Evolutionary conservation across 2,888 invertebrate genomes (phyloP), one percentile per base, ranked within the genome.

Genomic region (Drosophila silvestris): DNA sequence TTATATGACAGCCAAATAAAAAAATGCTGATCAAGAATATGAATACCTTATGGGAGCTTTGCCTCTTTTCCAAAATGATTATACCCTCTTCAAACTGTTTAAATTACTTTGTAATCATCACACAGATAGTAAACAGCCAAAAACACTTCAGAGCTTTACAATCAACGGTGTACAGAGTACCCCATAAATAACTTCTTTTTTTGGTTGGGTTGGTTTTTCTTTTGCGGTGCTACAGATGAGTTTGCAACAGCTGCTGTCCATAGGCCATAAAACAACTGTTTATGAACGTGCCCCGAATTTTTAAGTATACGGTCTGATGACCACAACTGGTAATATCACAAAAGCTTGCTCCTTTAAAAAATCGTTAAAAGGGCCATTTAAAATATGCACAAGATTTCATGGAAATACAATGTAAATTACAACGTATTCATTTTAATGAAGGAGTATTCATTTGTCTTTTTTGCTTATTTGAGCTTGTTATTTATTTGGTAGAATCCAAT

Each of bases 211-310:
- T 26, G 26, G 22, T 47, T 52, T 64, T 39, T 32, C 16, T 6
- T 58, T 41, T 30, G 7, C 16, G 14, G 22, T 44, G n/a, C 12
- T 28, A 16, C 19, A 52, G 60, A 60, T 56, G 62, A 72, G 69
- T 37, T 52, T 61, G 67, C 75, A 81, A 71, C 87, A 89, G 70
- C 80, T 74, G 90, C 74, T 70, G 56, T 52, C 58, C 71, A 70
- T 67, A 61, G 71, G 66, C 75, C 77, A 89, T 87, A 79, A 85
- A 88, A 74, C 57, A 68, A 72, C 72, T 87, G 90, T 85, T 89
- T 87, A 89, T 77, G 85, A 71, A 70, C 78, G 71, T 77, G 85
- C 57, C 64, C 50, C 32, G 70, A 77, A 89, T 84, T 66, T 73
- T 58, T 50, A 41, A 80, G 64, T 60, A 56, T 44, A 47, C 33